phyloP scores from a whole-genome alignment of 2,888 invertebrate species.

The Caenorhabditis angaria region DNA sequence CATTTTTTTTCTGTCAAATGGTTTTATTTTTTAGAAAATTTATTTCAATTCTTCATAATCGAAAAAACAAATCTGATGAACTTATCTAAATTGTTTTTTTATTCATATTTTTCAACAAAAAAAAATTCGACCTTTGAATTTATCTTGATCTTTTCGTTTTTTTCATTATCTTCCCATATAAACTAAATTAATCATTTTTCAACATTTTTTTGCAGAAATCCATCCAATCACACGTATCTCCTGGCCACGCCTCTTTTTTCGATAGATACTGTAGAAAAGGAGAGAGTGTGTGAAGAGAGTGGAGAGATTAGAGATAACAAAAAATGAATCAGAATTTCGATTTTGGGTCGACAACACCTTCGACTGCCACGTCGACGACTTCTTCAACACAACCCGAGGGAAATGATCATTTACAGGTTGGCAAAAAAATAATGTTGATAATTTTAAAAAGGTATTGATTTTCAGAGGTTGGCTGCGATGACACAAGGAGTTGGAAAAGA shows the following conservation, averaged over 20 bases:
- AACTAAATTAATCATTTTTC: not conserved
- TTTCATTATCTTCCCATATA: not conserved
- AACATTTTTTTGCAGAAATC: constrained; percentile 14
- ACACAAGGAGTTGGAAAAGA: constrained; percentile 62
- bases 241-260: constrained; percentile 34
- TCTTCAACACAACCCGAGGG: constrained; percentile 47
- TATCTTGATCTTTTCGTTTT: not conserved
- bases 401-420: constrained; percentile 51
- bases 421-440: not conserved
- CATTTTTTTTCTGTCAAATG: constrained; percentile 13
- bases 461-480: constrained; percentile 64
- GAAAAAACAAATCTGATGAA: not conserved
- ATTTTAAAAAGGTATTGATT: constrained; percentile 14
- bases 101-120: not conserved
- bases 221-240: constrained; percentile 25
- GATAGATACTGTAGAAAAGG: constrained; percentile 1
- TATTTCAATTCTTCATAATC: constrained; percentile 5
- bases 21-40: too few species aligned
- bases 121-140: not conserved
- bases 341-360: constrained; percentile 50
- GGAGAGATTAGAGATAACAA: not conserved
- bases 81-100: not conserved
- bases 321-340: constrained; percentile 47
- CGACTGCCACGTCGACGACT: constrained; percentile 47
- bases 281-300: not conserved